Percentiles rank a stretch among this genome's conserved stretches.
Evolutionary conservation across 2,797 vertebrate species (phyloP).

Genomic region (Diplodus sargus): DNA sequence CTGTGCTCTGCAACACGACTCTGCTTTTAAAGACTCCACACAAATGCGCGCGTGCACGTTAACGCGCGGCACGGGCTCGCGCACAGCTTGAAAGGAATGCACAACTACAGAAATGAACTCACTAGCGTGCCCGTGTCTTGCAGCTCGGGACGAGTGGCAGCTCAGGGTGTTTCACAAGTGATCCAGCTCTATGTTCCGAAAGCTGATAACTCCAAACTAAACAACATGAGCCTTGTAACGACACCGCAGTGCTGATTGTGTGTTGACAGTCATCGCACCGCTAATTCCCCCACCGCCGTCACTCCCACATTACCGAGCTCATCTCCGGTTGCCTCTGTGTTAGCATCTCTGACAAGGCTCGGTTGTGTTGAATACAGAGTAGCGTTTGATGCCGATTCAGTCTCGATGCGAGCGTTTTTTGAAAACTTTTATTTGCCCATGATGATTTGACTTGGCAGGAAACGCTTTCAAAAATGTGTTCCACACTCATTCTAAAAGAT

Average conservation of each 20-base stretch:
- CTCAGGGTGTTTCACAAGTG: conserved; percentile 65
- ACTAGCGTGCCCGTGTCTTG: conserved; percentile 22
- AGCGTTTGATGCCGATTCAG: conserved; percentile 26
- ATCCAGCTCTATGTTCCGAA: conserved; percentile 66
- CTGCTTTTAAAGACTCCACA: conserved; percentile 31
- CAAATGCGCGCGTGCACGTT: background rate
- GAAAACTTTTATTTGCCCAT: conserved; percentile 8
- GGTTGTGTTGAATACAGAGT: conserved; percentile 39
- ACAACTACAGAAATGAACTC: conserved; percentile 35
- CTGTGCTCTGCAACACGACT: conserved; percentile 41
- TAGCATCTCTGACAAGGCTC: conserved; percentile 17
- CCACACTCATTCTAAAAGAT: background rate
- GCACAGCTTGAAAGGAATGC: conserved; percentile 1
- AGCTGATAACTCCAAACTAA: conserved; percentile 75
- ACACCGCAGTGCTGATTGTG: conserved; percentile 56
- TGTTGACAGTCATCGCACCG: conserved; percentile 72
- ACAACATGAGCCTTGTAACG: conserved; percentile 67
- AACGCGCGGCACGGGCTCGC: background rate
- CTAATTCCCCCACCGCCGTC: conserved; percentile 67
- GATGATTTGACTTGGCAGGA: conserved; percentile 1
- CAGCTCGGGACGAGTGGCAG: conserved; percentile 64
- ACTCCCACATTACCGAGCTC: conserved; percentile 49
- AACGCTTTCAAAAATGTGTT: conserved; percentile 3
- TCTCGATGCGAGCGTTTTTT: background rate
- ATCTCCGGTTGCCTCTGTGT: conserved; percentile 42